These are phyloP conservation scores for Ophioderma brevispina DNA, from an alignment of 35 echinoderm and acorn worm species.

Conservation along the genomic window DNA sequence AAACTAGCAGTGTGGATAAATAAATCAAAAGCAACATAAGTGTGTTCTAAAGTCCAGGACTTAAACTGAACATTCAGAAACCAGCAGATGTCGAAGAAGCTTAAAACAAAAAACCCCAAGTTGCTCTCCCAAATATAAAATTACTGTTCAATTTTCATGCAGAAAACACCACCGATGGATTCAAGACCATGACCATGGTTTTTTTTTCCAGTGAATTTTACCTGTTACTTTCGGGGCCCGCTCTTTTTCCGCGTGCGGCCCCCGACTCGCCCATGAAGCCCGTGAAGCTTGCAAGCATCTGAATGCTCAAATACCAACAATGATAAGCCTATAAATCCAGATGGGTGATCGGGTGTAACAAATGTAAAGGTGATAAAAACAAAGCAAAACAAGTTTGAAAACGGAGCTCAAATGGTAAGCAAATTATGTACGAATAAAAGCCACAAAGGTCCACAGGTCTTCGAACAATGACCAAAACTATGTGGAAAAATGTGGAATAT, in stretches of 20 bases:
- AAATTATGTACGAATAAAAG: neutral
- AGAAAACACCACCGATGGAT: too few species aligned
- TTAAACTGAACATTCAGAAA: neutral
- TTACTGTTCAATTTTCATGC: too few species aligned
- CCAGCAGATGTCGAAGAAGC: neutral
- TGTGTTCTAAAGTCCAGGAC: neutral
- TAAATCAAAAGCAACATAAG: too few species aligned
- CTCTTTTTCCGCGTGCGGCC: neutral
- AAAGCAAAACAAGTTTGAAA: neutral
- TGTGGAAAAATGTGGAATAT: too few species aligned
- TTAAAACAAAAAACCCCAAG: too few species aligned
- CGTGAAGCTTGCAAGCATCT: neutral
- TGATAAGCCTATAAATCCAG: neutral
- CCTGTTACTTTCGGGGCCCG: neutral
- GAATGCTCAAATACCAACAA: slow-evolving; percentile 10
- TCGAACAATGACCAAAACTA: too few species aligned
- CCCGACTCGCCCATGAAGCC: neutral
- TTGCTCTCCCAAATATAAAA: too few species aligned
- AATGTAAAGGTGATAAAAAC: neutral
- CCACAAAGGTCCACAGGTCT: neutral
- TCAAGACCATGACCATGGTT: too few species aligned
- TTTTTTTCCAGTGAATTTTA: neutral
- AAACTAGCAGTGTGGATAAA: too few species aligned
- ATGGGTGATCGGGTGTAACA: neutral
- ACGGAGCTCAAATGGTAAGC: neutral